Evolutionary conservation across 2,888 invertebrate genomes (phyloP).

Genomic region (Julus scanicus): DNA sequence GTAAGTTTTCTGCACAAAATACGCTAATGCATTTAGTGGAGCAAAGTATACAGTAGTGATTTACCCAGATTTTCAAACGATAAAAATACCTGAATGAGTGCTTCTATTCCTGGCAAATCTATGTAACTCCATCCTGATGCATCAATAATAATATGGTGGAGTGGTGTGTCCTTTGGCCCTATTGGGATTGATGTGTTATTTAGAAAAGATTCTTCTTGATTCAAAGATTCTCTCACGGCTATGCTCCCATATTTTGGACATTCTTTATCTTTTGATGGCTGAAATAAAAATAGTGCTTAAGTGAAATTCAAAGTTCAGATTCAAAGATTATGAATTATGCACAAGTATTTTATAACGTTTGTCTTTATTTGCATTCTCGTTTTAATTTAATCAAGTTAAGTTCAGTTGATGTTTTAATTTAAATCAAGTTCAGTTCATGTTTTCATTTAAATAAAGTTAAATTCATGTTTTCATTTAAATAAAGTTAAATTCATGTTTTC

Average conservation of each 20-base stretch:
- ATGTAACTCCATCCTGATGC: constrained; percentile 56
- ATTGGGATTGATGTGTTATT: not conserved
- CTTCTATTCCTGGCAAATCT: constrained; percentile 55
- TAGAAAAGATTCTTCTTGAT: not conserved
- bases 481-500: too few relatives aligned
- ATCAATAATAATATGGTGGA: constrained; percentile 56
- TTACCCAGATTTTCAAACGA: not conserved
- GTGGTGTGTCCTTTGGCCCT: not conserved
- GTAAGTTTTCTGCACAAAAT: too few relatives aligned
- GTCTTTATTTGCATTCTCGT: too few relatives aligned
- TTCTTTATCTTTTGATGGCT: not conserved
- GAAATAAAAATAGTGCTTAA: not conserved
- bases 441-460: too few relatives aligned
- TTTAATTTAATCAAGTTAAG: too few relatives aligned
- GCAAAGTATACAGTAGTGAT: not conserved
- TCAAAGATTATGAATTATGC: too few relatives aligned
- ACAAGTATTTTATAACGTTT: too few relatives aligned
- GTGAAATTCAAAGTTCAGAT: too few relatives aligned
- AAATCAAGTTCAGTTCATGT: too few relatives aligned
- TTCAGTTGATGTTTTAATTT: too few relatives aligned
- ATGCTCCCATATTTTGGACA: constrained; percentile 5
- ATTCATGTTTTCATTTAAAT: too few relatives aligned
- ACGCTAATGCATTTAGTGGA: too few relatives aligned
- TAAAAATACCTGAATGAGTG: constrained; percentile 44
- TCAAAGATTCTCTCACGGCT: not conserved